Base-by-base conservation (phyloP, 2,113 vertebrate species). In the Chinchilla lanigera region DNA sequence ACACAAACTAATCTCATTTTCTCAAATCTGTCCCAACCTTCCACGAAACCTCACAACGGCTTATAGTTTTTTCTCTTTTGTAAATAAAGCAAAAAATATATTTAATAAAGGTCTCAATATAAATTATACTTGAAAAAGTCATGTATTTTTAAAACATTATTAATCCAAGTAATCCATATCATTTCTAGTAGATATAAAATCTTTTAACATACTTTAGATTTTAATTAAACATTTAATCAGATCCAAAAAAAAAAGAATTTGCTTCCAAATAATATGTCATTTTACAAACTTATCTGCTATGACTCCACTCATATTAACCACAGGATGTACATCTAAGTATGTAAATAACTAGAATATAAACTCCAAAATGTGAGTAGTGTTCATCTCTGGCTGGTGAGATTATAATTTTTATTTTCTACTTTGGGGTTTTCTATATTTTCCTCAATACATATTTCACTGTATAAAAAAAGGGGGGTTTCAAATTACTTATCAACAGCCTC, bases 181-280 rank as follows among this genome's bases (percentile, higher is more conserved):
- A 77, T 41, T 65, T 84, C 85, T 67, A 89, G 60, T 86, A 89
- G 50, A 92, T 47, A 44, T 0, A 63, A 93, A 95, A 90, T 35
- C 56, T 35, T 97, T 67, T 75, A 82, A 60, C 7, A 73, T 84
- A 16, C 47, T 86, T 96, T 84, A 61, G 13, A 22, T 85, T 73
- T 89, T 85, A 89, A 85, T 60, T 60, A 87, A 87, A 63, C 38
- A 38, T 82, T 71, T 86, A 85, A 65, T 73, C 33, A 86, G 5
- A 77, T 80, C 67, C n/a, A n/a, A n/a, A n/a, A 63, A 93, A 90
- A 86, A 56, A 17, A 56, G 63, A 96, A 89, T 86, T 89, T 90
- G 81, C 28, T 87, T 93, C 90, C 83, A 94, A 94, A 83, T 78
- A 95, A 90, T 80, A 52, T 33, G 38, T 78, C 67, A 65, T 85